Evolutionary conservation across 2,113 vertebrate genomes (phyloP), one percentile per base, ranked within the genome.

Genomic region (Nibea coibor): DNA sequence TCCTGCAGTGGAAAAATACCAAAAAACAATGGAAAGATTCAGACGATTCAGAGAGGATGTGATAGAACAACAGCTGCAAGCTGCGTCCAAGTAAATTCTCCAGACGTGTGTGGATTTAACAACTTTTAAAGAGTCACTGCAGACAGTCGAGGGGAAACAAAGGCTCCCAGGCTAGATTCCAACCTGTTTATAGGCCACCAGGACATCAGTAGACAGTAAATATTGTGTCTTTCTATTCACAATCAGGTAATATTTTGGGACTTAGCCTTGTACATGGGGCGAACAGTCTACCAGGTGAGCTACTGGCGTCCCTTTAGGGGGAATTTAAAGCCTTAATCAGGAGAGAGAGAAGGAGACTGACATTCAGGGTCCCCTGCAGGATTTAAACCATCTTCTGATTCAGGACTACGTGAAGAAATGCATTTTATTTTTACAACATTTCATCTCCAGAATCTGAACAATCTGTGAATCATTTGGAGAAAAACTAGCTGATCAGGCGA

Each of bases 101-200:
- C 22, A 17, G 10, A 61, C 58, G 35, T 35, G 15, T 26, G 12
- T 57, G 54, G 11, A 57, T 57, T 26, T 2, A 26, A 26, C 54
- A 22, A n/a, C 9, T 4, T 51, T 51, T 20, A 51, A 7, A n/a
- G 50, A 12, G 10, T 54, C n/a, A 35, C 31, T 35, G 7, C 31
- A 8, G 31, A 35, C 31, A 35, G 7, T 35, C 7, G 31, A 35
- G 31, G 31, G 5, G 31, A 35, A 35, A 39, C 31, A 35, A 35
- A n/a, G 9, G 4, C 1, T 6, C 20, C 11, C 0, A 4, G 0
- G 5, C 59, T 62, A 17, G 11, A 62, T n/a, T 14, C 0, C 0
- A n/a, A 20, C 35, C 35, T 39, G 35, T 39, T 39, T 39, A 39
- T 39, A 39, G 35, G 35, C 35, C 35, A 39, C 35, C 35, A 39